phyloP scores from a whole-genome alignment of 2,797 vertebrate genomes.

The Neosilurus mollespiculum region DNA sequence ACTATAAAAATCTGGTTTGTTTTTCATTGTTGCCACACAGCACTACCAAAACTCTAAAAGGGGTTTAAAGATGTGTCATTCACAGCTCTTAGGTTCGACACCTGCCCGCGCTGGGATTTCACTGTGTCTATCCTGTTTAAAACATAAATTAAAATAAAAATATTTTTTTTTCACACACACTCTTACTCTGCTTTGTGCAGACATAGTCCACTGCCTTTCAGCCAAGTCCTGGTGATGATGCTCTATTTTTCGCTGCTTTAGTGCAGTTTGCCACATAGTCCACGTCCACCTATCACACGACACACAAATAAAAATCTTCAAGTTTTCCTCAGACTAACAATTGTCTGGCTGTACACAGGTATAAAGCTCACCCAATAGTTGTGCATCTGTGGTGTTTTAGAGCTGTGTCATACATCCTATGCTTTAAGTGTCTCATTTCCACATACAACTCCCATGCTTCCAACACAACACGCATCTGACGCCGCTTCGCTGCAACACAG shows the following conservation, averaged over 20 bases:
- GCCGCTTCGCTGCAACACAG: constrained; percentile 61
- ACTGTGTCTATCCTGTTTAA: no score
- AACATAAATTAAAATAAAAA: no score
- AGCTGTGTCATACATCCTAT: constrained; percentile 70
- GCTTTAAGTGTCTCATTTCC: constrained; percentile 73
- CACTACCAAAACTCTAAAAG: no score
- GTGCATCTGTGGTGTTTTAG: constrained; percentile 68
- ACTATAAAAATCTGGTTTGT: no score
- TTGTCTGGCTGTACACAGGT: not conserved
- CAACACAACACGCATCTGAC: constrained; percentile 68
- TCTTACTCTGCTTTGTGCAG: constrained; percentile 42
- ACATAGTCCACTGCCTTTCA: constrained; percentile 37
- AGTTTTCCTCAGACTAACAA: not conserved
- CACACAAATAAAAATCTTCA: not conserved
- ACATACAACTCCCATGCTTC: constrained; percentile 79
- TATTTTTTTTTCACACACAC: not conserved
- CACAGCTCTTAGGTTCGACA: no score
- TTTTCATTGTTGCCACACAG: no score
- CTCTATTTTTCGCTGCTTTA: constrained; percentile 53
- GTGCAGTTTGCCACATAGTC: constrained; percentile 64
- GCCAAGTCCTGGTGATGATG: constrained; percentile 40
- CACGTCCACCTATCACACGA: constrained; percentile 62
- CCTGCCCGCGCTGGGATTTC: no score
- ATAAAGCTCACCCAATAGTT: constrained; percentile 70
- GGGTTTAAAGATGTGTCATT: no score